Base-by-base conservation (phyloP, 2,797 vertebrate species). In the Tympanoctomys barrerae region DNA sequence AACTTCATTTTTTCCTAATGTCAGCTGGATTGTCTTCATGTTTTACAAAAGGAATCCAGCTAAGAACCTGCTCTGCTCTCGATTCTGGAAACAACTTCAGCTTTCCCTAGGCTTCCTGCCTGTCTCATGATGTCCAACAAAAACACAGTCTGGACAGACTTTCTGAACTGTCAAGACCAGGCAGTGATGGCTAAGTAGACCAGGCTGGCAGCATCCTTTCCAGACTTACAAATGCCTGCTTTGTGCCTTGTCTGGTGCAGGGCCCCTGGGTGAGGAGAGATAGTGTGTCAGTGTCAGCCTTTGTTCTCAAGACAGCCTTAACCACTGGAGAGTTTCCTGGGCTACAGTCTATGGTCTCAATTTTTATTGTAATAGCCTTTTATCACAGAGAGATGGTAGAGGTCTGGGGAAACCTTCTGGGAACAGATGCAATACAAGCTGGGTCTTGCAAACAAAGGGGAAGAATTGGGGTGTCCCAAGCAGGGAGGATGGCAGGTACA, bases 21-120 rank as follows among this genome's bases (percentile, higher is more conserved):
- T 90, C 89, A 88, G 39, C 77, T 39, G 66, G 80, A 66, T 93
- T 96, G 71, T 96, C 88, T 86, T 95, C 85, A 95, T 71, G 54
- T 96, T 97, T 95, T 18, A 42, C 92, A 92, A 94, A 96, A 94
- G 68, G 80, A 87, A 93, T 83, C 87, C 57, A 68, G 97, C 91
- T 91, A 90, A 96, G 91, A 86, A 94, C 91, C 79, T 93, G 79
- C 95, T 95, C 70, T 78, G 71, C 96, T 97, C 92, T 97, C 88
- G 73, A 93, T 97, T 97, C 97, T 98, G 97, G 97, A 94, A 96
- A 73, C 95, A 94, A 79, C 66, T 94, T 94, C 96, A 88, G 80
- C 94, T 87, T 81, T 91, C 7, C 8, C 85, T 87, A 96, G 93
- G 78, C 96, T 98, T 95, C 96, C 96, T 89, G 85, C 39, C 59